Base-by-base conservation (phyloP, 2,888 invertebrate genomes). In the Dioctria linearis region DNA sequence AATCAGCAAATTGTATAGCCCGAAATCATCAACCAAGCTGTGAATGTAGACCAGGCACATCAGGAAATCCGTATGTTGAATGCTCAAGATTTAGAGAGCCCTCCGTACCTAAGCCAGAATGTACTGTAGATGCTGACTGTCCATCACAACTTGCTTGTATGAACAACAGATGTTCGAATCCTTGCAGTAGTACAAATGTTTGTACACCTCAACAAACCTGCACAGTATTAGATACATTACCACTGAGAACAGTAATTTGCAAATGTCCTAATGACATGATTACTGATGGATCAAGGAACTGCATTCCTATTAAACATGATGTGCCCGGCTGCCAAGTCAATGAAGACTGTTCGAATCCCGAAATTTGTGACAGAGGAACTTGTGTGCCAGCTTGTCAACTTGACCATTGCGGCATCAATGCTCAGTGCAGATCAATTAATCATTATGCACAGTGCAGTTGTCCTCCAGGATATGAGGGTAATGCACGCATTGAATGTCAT, bases 211-310 rank as follows among this genome's bases (percentile, higher is more conserved):
- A 95, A 83, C 95, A 97, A 84, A 91, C 93, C 81, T 97, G 97
- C 87, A 91, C 93, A 81, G 95, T 95, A 0, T 90, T 95, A 9
- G 95, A 96, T 84, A 93, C 95, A 0, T 86, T 94, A 66, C 96
- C 97, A 3, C 89, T 96, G 83, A 92, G 96, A 76, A 96, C 96
- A 0, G 93, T 96, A 84, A 94, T 96, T 84, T 97, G 97, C 86
- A 93, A 94, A 85, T 97, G 97, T 88, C 95, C 96, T 13, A 91
- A 94, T 59, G 96, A 96, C 82, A 95, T 94, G 0, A 91, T 95
- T 65, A 92, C 93, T 0, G 94, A 95, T 83, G 91, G 91, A 5
- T 93, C 93, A 79, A 94, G 94, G 83, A 92, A 93, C 83, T 96
- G 96, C 87, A 92, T 92, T 83, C 87, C 90, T 40, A 91, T 91